Percentiles rank a stretch among this genome's conserved stretches.
phyloP scores from a whole-genome alignment of 2,797 vertebrate genomes.

The Fistularia tabacaria region DNA sequence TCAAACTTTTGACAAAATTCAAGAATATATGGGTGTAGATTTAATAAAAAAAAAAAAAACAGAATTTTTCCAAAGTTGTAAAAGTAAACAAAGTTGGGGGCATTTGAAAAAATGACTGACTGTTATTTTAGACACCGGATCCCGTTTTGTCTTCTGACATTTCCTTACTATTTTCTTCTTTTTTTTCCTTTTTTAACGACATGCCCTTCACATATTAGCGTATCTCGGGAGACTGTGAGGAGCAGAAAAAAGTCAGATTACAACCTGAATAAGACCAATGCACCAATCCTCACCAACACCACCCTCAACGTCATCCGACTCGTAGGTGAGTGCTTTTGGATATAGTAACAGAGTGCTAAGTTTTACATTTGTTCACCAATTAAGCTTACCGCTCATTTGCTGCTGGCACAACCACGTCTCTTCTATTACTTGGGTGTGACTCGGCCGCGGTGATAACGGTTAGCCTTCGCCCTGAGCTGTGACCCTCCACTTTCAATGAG shows the following conservation, averaged over 20 bases:
- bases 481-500: constrained; percentile 41
- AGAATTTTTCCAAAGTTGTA: too few species aligned
- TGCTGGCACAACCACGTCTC: constrained; percentile 9
- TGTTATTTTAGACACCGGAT: not conserved
- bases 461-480: constrained; percentile 45
- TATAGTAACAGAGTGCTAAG: constrained; percentile 11
- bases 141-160: constrained; percentile 4
- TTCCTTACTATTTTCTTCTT: constrained; percentile 19
- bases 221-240: constrained; percentile 89
- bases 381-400: constrained; percentile 37
- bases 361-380: constrained; percentile 56
- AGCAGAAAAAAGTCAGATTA: constrained; percentile 94
- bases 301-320: constrained; percentile 96
- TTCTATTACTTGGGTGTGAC: constrained; percentile 41
- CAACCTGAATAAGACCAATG: constrained; percentile 90
- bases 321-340: constrained; percentile 81
- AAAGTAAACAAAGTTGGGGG: too few species aligned
- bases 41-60: too few species aligned
- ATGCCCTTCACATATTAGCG: constrained; percentile 53
- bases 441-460: constrained; percentile 34
- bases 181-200: not conserved
- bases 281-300: constrained; percentile 96
- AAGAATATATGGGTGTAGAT: too few species aligned
- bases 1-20: too few species aligned
- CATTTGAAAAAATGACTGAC: too few species aligned